Evolutionary conservation across 2,797 vertebrate species (phyloP).

Genomic region (Rhinoraja longicauda): DNA sequence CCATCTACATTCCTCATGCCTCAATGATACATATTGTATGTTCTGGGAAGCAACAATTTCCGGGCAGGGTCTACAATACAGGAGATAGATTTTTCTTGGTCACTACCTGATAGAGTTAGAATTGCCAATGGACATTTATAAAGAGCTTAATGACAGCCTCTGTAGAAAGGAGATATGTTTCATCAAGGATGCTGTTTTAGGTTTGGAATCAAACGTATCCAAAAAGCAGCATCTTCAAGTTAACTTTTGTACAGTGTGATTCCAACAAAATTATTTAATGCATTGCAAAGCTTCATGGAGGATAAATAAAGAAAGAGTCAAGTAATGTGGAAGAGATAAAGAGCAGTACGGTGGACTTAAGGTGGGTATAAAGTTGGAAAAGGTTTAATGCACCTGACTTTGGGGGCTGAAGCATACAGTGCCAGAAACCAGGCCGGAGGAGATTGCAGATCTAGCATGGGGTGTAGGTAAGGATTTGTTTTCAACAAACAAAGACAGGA

Average conservation of each 20-base stretch:
- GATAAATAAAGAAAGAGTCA: neutral
- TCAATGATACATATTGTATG: neutral
- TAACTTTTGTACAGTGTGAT: neutral
- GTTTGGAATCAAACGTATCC: neutral
- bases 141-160: neutral
- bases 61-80: no score
- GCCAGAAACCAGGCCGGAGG: neutral
- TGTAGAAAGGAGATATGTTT: neutral
- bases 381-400: neutral
- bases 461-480: neutral
- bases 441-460: neutral
- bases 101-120: neutral
- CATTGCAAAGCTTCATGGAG: neutral
- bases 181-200: neutral
- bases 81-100: neutral
- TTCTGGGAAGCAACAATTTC: no score
- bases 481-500: neutral
- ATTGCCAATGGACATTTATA: neutral
- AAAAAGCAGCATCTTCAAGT: neutral
- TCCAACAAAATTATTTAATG: neutral
- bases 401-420: neutral
- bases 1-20: neutral
- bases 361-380: neutral
- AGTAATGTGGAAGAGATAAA: neutral
- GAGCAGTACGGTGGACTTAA: neutral